Conservation (phyloP, 2,797 vertebrate species). For the Bufotes viridis region DNA sequence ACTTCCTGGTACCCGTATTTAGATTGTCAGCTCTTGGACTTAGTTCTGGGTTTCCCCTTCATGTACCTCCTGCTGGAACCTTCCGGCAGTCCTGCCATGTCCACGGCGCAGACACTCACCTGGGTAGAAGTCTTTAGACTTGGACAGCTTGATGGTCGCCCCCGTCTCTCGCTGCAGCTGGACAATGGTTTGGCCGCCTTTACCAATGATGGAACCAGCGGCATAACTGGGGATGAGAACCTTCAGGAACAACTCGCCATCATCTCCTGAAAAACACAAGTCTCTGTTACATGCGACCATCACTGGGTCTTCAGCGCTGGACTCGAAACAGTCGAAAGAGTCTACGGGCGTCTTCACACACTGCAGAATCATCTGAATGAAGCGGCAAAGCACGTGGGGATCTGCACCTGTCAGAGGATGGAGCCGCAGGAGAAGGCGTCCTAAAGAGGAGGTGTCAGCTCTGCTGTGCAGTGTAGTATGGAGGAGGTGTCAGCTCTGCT, state of each 20-base stretch:
- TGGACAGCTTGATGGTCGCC: slow-evolving; percentile 95
- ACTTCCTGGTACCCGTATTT: not conserved
- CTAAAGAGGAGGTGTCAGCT: no score
- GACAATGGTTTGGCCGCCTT: slow-evolving; percentile 94
- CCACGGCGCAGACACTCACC: slow-evolving; percentile 73
- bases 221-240: slow-evolving; percentile 97
- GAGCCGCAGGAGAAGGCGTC: no score
- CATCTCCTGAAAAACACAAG: slow-evolving; percentile 73
- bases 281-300: not conserved
- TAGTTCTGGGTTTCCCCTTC: not conserved
- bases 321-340: no score
- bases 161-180: slow-evolving; percentile 95
- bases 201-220: slow-evolving; percentile 94
- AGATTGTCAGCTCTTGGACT: not conserved
- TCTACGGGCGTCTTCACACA: no score
- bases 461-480: not conserved
- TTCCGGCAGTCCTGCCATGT: no score
- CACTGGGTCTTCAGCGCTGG: no score
- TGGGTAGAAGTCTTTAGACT: slow-evolving; percentile 98
- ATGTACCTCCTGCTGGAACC: not conserved
- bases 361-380: no score
- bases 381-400: no score
- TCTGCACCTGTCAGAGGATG: no score
- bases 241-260: slow-evolving; percentile 96
- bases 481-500: not conserved